Conservation (phyloP, 2,797 vertebrate genomes). For the Mormyrops attenuatus region DNA sequence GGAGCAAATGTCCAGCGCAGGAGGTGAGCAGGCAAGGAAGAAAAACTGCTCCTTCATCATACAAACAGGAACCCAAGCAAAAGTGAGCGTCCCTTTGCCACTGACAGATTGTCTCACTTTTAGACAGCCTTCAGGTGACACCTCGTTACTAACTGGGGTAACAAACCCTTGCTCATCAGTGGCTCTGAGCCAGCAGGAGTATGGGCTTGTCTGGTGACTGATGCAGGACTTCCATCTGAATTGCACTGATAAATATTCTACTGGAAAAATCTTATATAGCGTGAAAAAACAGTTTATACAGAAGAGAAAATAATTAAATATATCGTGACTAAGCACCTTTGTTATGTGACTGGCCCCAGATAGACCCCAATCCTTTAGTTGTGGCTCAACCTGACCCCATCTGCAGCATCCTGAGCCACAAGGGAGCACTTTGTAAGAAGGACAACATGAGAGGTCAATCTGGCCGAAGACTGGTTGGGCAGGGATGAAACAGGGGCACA, state of each 20-base stretch:
- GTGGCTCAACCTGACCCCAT: background rate
- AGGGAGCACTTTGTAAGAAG: background rate
- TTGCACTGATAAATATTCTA: background rate
- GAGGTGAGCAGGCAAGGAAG: background rate
- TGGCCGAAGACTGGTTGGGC: background rate
- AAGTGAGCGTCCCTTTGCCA: background rate
- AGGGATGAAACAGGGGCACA: background rate
- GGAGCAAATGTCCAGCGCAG: background rate
- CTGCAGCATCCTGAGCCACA: background rate
- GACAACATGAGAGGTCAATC: background rate
- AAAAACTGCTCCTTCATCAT: background rate
- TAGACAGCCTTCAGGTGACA: background rate
- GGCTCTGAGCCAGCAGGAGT: background rate
- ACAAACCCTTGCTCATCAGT: background rate
- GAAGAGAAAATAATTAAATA: background rate
- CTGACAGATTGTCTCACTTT: background rate
- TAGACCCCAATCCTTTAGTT: background rate
- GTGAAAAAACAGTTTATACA: background rate
- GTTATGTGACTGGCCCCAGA: background rate
- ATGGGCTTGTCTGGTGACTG: background rate
- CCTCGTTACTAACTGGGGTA: background rate
- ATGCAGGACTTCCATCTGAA: background rate
- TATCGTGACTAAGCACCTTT: background rate
- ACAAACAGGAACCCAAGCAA: background rate
- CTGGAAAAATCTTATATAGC: background rate